These are phyloP conservation scores for Scaptomyza pallida DNA, from an alignment of 1,140 invertebrate genomes.

Conservation along the genomic window DNA sequence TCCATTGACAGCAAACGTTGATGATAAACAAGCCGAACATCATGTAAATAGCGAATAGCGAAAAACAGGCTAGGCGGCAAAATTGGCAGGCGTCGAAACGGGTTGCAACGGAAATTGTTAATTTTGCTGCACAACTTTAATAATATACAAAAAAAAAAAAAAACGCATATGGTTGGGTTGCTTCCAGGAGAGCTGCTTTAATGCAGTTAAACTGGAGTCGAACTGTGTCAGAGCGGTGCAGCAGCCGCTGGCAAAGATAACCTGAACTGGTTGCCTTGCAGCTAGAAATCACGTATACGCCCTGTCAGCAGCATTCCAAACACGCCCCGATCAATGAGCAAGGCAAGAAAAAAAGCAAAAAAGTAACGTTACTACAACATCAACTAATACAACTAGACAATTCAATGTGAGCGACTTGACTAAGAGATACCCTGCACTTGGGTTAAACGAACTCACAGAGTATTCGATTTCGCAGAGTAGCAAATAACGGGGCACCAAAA, in stretches of 20 bases:
- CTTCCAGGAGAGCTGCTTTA: not conserved
- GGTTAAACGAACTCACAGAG: too few relatives aligned
- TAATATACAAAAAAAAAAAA: constrained; percentile 9
- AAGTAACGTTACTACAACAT: not conserved
- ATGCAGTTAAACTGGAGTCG: not conserved
- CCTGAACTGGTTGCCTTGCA: constrained; percentile 4
- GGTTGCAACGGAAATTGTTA: constrained; percentile 54
- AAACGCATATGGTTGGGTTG: too few relatives aligned
- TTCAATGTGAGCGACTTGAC: too few relatives aligned
- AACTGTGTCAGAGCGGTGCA: constrained; percentile 4
- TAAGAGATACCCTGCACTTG: not conserved
- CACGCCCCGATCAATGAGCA: constrained; percentile 18
- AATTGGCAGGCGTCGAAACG: constrained; percentile 27
- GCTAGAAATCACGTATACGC: constrained; percentile 42
- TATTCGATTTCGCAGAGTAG: not conserved
- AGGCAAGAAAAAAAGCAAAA: not conserved
- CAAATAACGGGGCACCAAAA: not conserved
- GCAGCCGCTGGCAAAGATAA: not conserved
- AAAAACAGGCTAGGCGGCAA: constrained; percentile 45
- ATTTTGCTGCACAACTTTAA: constrained; percentile 38
- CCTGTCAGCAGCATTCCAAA: constrained; percentile 31
- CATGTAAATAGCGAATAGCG: constrained; percentile 52
- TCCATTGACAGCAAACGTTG: constrained; percentile 47
- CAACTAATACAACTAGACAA: not conserved
- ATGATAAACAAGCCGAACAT: constrained; percentile 38